phyloP scores from a whole-genome alignment of 2,888 invertebrate species.

The Thereva unica region DNA sequence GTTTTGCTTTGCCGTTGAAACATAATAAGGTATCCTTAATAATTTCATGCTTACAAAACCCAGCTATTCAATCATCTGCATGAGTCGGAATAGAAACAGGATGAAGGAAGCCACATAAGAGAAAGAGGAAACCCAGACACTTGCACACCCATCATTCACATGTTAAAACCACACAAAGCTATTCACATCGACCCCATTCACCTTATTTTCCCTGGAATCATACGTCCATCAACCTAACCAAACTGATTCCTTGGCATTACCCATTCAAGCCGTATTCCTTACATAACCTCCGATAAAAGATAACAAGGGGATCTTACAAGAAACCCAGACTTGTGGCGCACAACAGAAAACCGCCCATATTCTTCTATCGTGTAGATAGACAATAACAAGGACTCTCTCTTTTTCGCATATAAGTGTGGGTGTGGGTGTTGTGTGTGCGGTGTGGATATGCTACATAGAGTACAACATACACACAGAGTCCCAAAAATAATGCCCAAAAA shows the following conservation, averaged over 20 bases:
- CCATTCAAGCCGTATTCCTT: not conserved
- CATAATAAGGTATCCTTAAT: slow-evolving; percentile 21
- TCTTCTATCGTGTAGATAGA: slow-evolving; percentile 13
- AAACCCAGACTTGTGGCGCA: slow-evolving; percentile 9
- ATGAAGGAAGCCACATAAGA: not conserved
- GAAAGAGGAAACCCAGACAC: not conserved
- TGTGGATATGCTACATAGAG: no score
- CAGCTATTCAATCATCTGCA: slow-evolving; percentile 7
- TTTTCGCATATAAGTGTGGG: no score
- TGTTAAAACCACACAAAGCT: slow-evolving; percentile 5
- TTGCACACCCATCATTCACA: not conserved
- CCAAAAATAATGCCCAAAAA: not conserved
- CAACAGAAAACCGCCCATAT: slow-evolving; percentile 7
- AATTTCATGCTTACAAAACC: slow-evolving; percentile 15
- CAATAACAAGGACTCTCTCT: not conserved
- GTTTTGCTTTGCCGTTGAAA: not conserved
- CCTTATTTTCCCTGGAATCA: not conserved
- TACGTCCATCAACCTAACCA: slow-evolving; percentile 9
- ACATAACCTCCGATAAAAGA: slow-evolving; percentile 14
- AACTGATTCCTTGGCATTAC: slow-evolving; percentile 4
- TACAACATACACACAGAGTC: not conserved
- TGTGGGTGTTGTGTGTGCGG: no score
- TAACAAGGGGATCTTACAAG: slow-evolving; percentile 14
- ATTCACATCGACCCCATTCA: slow-evolving; percentile 12
- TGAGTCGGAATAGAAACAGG: slow-evolving; percentile 4